A percentile compares a stretch with the other conserved stretches of the same genome.
Conservation (phyloP, 2,888 invertebrate species). For the Cabera pusaria region DNA sequence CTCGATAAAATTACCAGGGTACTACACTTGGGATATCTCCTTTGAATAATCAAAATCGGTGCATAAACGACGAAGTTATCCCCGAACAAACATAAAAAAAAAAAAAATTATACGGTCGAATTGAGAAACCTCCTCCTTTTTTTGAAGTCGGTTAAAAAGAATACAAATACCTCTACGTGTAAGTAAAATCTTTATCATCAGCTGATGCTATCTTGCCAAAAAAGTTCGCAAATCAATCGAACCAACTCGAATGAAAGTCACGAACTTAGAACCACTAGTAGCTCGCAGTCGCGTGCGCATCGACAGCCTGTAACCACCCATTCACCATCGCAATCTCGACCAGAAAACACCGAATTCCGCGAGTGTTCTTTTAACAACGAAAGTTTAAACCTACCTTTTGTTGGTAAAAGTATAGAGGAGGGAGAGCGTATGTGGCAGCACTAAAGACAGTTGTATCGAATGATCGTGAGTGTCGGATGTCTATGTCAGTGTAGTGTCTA, state of each 20-base stretch:
- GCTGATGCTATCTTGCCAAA: too few relatives aligned
- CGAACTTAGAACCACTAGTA: constrained; percentile 39
- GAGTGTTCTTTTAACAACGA: constrained; percentile 34
- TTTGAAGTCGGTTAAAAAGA: too few relatives aligned
- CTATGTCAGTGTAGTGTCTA: constrained; percentile 6
- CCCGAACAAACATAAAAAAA: too few relatives aligned
- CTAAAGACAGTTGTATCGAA: constrained; percentile 43
- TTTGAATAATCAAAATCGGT: too few relatives aligned
- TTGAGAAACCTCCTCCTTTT: too few relatives aligned
- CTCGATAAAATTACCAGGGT: too few relatives aligned
- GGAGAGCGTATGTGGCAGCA: constrained; percentile 49
- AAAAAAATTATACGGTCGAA: too few relatives aligned
- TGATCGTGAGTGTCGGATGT: constrained; percentile 8
- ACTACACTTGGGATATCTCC: too few relatives aligned
- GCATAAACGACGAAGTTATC: too few relatives aligned
- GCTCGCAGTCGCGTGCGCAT: constrained; percentile 33
- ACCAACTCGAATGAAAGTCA: constrained; percentile 28
- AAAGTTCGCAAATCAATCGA: too few relatives aligned
- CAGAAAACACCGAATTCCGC: constrained; percentile 42
- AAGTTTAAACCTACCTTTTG: constrained; percentile 37
- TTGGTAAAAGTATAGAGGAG: constrained; percentile 37
- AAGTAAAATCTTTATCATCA: too few relatives aligned
- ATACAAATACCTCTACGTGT: too few relatives aligned
- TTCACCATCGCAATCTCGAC: constrained; percentile 53
- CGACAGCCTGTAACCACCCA: constrained; percentile 43